These are phyloP conservation scores for Sebastes taczanowskii DNA, from an alignment of 2,797 vertebrate genomes.

Conservation along the genomic window DNA sequence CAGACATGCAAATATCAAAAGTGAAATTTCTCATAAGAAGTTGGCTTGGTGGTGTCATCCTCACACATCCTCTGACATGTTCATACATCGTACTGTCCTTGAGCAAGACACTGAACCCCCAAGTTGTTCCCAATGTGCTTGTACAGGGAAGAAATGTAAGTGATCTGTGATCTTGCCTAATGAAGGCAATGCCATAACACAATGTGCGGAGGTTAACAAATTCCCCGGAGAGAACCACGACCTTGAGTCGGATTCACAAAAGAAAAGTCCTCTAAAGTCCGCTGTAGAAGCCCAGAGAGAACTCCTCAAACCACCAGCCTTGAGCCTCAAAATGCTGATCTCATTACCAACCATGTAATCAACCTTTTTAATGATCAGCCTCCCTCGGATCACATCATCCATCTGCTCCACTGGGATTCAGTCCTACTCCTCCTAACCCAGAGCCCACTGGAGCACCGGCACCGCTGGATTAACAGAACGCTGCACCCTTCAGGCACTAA, in stretches of 20 bases:
- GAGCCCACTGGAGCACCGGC: slow-evolving; percentile 56
- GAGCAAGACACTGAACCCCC: not conserved
- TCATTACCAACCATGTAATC: slow-evolving; percentile 75
- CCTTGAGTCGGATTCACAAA: slow-evolving; percentile 31
- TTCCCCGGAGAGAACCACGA: slow-evolving; percentile 5
- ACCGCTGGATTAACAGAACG: slow-evolving; percentile 65
- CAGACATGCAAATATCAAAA: not conserved
- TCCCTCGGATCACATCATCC: slow-evolving; percentile 64
- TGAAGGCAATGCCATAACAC: slow-evolving; percentile 35
- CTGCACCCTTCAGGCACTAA: slow-evolving; percentile 71
- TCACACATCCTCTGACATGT: not conserved
- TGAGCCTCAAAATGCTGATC: slow-evolving; percentile 69
- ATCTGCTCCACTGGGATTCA: slow-evolving; percentile 70
- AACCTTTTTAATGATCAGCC: slow-evolving; percentile 66
- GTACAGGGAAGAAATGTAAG: not conserved
- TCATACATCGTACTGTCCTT: not conserved
- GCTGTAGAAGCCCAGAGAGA: slow-evolving; percentile 23
- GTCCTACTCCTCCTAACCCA: slow-evolving; percentile 54
- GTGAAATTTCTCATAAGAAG: not conserved
- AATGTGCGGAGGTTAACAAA: slow-evolving; percentile 21
- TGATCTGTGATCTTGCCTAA: slow-evolving; percentile 12
- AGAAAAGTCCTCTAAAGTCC: slow-evolving; percentile 42
- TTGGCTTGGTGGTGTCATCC: not conserved
- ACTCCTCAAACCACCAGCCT: slow-evolving; percentile 53
- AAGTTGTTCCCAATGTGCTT: not conserved